Base-by-base conservation (phyloP, 2,797 vertebrate genomes). In the Chromis chromis region DNA sequence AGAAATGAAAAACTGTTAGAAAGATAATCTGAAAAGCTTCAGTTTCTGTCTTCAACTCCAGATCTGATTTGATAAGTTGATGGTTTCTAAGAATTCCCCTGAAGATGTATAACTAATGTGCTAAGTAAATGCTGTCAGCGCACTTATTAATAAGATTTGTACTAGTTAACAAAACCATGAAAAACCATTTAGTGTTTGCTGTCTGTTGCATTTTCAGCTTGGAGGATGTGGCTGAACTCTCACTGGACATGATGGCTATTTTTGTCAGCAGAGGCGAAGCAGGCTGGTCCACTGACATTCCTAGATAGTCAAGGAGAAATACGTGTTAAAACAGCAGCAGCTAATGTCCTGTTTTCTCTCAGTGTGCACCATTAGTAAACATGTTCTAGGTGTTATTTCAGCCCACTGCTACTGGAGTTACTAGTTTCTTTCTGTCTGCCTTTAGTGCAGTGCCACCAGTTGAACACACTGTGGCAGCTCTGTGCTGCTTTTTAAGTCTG, bases 391-490 rank as follows among this genome's bases (percentile, higher is more conserved):
- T 60, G 19, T 36, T 61, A n/a, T 27, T 60, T 48, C 4, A 10
- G 16, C 11, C 0, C 60, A 11, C 24, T 28, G n/a, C 3, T 7
- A 1, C 4, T 16, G 10, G 3, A 21, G 21, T 0, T 7, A 24
- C 10, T 40, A 28, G 19, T 14, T 13, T 55, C 28, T 56, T 16
- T 21, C 6, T 42, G 31, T 17, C 12, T 42, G 13, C 21, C 44
- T 25, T 2, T 2, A 1, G 22, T 91, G 90, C 85, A 91, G 78
- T 93, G 31, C 56, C 59, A 11, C 6, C 1, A 2, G 28, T 28
- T 85, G 78, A 85, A 80, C 94, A 92, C 91, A 80, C 25, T 3
- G 88, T 83, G 93, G 93, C 92, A 91, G 85, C 82, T 66, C 39
- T 78, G 77, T 33, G 78, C 65, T 70, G 77, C 54, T 50, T n/a